Base-by-base conservation (phyloP, 2,797 vertebrate species). In the Rhabdomys pumilio region DNA sequence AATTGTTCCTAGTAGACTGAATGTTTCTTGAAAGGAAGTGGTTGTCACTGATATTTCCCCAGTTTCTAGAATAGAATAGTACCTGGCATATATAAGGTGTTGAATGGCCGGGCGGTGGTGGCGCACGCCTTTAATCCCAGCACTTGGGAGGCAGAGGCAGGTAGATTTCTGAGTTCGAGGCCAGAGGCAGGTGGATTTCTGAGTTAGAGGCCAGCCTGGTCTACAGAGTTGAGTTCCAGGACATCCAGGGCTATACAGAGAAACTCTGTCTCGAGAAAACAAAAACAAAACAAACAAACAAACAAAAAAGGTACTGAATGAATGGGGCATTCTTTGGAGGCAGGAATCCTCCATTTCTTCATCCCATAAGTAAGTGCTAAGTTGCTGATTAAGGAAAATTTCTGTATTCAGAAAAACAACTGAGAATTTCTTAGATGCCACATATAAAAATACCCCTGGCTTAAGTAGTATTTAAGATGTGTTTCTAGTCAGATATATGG, bases 391-490 rank as follows among this genome's bases (percentile, higher is more conserved):
- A 93, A 94, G 93, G 91, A 82, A 75, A 92, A 61, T 15, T 31
- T 84, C 44, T 82, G 85, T 15, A 83, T 63, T 96, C 26, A 94
- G 86, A 65, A 94, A 91, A 44, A 79, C 6, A 91, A 91, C n/a
- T 69, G 67, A 72, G 29, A 63, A 53, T 95, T 95, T 89, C 80
- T 88, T 83, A 86, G 80, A 72, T 76, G 57, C n/a, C 38, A 80
- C 34, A 7, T 24, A 26, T 85, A 82, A 63, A 94, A 95, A 83
- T 89, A 93, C 20, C n/a, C 44, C 29, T 67, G 57, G 75, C 29
- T 34, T 96, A 85, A 50, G 34, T 59, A 77, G 84, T 24, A 95
- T 9, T 94, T 61, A 93, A 93, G 44, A 72, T 75, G 93, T 76
- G 86, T 96, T 76, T 50, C 41, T 63, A 38, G 26, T 3, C 38